Evolutionary conservation across 2,888 invertebrate genomes (phyloP).

Genomic region (Chalcosyrphus nemorum): DNA sequence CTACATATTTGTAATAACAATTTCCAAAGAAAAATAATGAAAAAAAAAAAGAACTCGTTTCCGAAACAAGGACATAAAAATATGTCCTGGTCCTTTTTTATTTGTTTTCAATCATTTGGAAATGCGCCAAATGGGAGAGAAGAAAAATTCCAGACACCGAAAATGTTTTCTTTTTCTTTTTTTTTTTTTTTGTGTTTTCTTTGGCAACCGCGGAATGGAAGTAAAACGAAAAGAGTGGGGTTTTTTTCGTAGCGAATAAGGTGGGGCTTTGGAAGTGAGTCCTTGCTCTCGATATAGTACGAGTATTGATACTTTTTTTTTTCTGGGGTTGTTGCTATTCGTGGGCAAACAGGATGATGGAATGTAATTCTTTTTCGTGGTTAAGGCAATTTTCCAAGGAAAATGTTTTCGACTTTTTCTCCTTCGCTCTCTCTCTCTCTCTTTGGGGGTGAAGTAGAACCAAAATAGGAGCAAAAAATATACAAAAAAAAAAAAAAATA

Average conservation of each 20-base stretch:
- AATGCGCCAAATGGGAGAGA: conserved; percentile 53
- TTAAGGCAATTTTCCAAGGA: conserved; percentile 23
- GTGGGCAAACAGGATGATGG: conserved; percentile 28
- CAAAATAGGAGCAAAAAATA: background rate
- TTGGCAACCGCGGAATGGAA: conserved; percentile 28
- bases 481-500: background rate
- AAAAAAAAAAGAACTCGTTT: conserved; percentile 2
- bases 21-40: background rate
- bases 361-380: conserved; percentile 25
- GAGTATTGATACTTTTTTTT: conserved; percentile 32
- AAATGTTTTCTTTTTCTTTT: background rate
- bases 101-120: conserved; percentile 71
- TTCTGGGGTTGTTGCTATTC: conserved; percentile 22
- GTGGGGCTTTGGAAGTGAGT: background rate
- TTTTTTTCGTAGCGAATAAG: background rate
- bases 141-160: conserved; percentile 37
- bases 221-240: background rate
- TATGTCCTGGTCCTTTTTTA: conserved; percentile 55
- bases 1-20: conserved; percentile 33
- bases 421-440: background rate
- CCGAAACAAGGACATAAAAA: conserved; percentile 41
- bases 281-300: conserved; percentile 41
- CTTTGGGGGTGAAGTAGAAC: background rate
- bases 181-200: conserved; percentile 1
- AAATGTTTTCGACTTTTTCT: conserved; percentile 24